A percentile compares a stretch with the other conserved stretches of the same genome.
Conservation (phyloP, 1,140 invertebrate species). For the Anastrepha obliqua region DNA sequence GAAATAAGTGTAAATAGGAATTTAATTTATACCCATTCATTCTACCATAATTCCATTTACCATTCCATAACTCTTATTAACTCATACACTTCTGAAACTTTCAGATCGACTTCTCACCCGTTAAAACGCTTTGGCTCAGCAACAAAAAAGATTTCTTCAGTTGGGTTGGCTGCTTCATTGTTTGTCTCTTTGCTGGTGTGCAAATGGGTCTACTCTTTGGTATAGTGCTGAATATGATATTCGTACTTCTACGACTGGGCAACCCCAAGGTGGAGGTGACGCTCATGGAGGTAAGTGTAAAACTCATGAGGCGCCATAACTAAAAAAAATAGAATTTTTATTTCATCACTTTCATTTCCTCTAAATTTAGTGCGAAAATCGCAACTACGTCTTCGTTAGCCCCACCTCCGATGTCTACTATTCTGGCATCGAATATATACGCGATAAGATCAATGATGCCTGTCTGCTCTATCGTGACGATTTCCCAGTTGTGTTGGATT, state of each 20-base stretch:
- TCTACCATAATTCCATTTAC: too few species aligned
- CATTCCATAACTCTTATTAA: too few species aligned
- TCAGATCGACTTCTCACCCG: conserved; percentile 81
- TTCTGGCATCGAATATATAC: conserved; percentile 79
- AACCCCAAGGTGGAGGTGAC: conserved; percentile 83
- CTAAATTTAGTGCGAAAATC: conserved; percentile 61
- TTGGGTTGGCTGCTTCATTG: conserved; percentile 85
- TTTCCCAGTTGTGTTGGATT: conserved; percentile 79
- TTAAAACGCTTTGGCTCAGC: conserved; percentile 83
- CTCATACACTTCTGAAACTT: background rate
- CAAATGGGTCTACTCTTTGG: conserved; percentile 93
- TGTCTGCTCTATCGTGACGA: conserved; percentile 69
- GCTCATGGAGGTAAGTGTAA: conserved; percentile 77
- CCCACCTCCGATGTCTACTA: conserved; percentile 81
- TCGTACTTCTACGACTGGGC: conserved; percentile 87
- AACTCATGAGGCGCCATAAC: conserved; percentile 45
- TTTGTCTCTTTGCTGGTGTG: conserved; percentile 86
- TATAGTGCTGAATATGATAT: conserved; percentile 86
- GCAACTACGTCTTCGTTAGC: conserved; percentile 77
- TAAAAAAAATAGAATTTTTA: conserved; percentile 54
- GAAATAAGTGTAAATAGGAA: too few species aligned
- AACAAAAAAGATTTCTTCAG: conserved; percentile 82
- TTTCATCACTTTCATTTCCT: background rate
- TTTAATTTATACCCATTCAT: too few species aligned
- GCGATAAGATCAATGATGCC: conserved; percentile 75